These are phyloP conservation scores for Cynodonichthys magdalenae DNA, from an alignment of 2,797 vertebrate genomes.

Conservation along the genomic window DNA sequence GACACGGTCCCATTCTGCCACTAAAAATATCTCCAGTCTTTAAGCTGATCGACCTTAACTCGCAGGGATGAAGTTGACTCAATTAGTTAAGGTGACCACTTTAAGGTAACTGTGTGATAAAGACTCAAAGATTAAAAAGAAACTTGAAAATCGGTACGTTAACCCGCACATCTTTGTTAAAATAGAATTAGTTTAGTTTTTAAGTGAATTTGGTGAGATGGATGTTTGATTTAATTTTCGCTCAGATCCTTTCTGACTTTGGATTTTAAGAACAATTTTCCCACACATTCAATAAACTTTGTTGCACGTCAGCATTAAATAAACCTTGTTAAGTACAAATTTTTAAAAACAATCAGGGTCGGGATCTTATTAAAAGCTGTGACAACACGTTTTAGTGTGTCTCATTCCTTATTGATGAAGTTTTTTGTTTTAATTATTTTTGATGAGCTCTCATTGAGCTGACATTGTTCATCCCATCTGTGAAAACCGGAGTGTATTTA, in stretches of 20 bases:
- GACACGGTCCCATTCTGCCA: conserved; percentile 20
- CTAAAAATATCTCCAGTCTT: conserved; percentile 46
- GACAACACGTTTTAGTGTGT: neutral
- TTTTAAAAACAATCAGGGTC: too few species aligned
- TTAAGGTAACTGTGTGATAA: conserved; percentile 39
- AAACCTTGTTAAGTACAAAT: too few species aligned
- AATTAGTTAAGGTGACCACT: conserved; percentile 54
- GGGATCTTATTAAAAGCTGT: too few species aligned
- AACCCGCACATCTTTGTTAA: neutral
- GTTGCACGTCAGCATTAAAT: conserved; percentile 12
- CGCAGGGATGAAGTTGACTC: conserved; percentile 60
- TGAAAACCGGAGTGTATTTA: conserved; percentile 32
- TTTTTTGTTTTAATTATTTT: neutral
- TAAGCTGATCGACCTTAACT: conserved; percentile 43
- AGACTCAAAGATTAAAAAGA: neutral
- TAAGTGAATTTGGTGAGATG: too few species aligned
- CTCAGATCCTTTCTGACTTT: neutral
- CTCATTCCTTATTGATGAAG: neutral
- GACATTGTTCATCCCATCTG: conserved; percentile 38
- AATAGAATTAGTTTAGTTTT: too few species aligned
- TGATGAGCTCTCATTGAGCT: conserved; percentile 9
- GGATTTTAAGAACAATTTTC: neutral
- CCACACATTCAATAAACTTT: conserved; percentile 7
- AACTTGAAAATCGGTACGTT: neutral
- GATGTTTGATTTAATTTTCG: too few species aligned